Percentiles rank a stretch among this genome's conserved stretches.
These are phyloP conservation scores for Taenioides sp. DNA, from an alignment of 2,797 vertebrate species.

Conservation along the genomic window DNA sequence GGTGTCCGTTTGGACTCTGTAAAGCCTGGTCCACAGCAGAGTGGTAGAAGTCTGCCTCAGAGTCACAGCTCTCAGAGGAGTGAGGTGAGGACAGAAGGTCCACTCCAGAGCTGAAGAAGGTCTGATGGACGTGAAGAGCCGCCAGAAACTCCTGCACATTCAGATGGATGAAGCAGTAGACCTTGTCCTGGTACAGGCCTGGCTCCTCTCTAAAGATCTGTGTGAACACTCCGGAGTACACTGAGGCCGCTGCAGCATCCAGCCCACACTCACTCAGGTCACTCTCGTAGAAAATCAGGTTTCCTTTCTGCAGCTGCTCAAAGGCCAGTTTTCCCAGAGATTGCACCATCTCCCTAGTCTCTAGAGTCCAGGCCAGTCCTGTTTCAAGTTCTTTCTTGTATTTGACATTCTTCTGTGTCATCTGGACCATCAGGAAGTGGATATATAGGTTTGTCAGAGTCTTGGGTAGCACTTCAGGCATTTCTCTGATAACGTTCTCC, in stretches of 20 bases:
- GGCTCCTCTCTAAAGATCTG: no score
- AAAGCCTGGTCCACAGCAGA: background rate
- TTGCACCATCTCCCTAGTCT: background rate
- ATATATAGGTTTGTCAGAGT: slow-evolving; percentile 24
- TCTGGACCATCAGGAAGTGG: slow-evolving; percentile 8
- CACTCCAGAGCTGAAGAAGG: background rate
- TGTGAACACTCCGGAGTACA: no score
- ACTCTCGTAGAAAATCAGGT: slow-evolving; percentile 14
- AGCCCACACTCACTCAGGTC: background rate
- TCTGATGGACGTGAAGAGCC: background rate
- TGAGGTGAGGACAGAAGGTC: background rate
- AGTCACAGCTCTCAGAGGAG: background rate
- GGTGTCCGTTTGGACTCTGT: slow-evolving; percentile 5
- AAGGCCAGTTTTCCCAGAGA: no score
- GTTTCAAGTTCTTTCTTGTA: background rate
- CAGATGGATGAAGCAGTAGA: slow-evolving; percentile 10
- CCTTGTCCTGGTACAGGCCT: slow-evolving; percentile 10
- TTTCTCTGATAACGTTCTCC: slow-evolving; percentile 2
- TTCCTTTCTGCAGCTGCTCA: background rate
- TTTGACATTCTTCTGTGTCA: background rate
- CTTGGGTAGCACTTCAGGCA: slow-evolving; percentile 11
- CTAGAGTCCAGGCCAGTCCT: background rate
- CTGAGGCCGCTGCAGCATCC: no score
- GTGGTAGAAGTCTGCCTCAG: background rate
- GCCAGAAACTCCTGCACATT: no score